Evolutionary conservation across 1,140 invertebrate species (phyloP), one percentile per base, ranked within the genome.

Genomic region (Habropoda laboriosa): DNA sequence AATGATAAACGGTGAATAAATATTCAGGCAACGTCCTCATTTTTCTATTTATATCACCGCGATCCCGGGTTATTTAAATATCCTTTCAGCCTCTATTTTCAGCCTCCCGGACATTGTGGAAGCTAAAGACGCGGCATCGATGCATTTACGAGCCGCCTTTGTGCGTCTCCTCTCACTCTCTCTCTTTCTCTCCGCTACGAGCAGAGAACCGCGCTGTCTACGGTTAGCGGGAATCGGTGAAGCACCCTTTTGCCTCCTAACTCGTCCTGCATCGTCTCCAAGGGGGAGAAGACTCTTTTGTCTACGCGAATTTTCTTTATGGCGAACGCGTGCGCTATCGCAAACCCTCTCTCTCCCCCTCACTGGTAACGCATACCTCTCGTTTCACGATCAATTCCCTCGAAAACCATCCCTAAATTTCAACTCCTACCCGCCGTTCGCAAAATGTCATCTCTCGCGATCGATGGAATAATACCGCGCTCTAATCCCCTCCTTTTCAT

Each of bases 11-110:
- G 42, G 32, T 40, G 67, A 71, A 78, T 71, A 71, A 78, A 71
- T 58, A 78, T 71, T 51, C 55, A 61, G 75, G 75, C 55, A 61
- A 71, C 45, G 75, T 60, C 75, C 75, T 78, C 75, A n/a, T 27
- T 71, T 73, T 71, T 49, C 67, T 24, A 42, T 78, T 71, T 71
- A 49, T 61, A 71, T 32, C 55, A 13, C 67, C 51, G 1, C 61
- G 49, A 53, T 60, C 40, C 8, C 40, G 64, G 30, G 75, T 70
- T 78, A 78, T 71, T 78, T 78, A 71, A 71, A 78, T 71, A 71
- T 70, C 42, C 66, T 47, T 42, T 60, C 35, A 16, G 6, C 1
- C n/a, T 60, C 55, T 78, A 78, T 78, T 78, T 35, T 30, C 55
- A 70, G 35, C 66, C 45, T 73, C 12, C 66, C 67, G 42, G 75